These are phyloP conservation scores for Drosophila subpulchrella DNA, from an alignment of 1,140 invertebrate species.

Conservation along the genomic window DNA sequence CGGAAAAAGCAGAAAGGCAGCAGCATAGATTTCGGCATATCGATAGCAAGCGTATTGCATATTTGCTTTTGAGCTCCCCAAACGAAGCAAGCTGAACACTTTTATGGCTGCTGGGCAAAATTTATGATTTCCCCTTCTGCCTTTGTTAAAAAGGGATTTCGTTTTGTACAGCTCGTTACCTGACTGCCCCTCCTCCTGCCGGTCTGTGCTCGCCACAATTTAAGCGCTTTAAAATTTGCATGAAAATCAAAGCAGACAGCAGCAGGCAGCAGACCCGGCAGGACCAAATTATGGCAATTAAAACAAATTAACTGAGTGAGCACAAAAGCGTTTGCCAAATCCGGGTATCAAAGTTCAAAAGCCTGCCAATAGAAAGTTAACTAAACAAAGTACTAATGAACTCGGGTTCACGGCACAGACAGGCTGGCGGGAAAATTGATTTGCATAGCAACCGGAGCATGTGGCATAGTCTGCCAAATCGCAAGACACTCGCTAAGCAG, in stretches of 20 bases:
- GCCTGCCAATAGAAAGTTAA: conserved; percentile 63
- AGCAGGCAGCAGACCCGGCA: not conserved
- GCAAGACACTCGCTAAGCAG: conserved; percentile 74
- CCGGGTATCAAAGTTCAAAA: conserved; percentile 74
- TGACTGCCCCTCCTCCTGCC: conserved; percentile 5
- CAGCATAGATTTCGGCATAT: conserved; percentile 72
- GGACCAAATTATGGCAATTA: conserved; percentile 57
- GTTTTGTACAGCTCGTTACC: conserved; percentile 64
- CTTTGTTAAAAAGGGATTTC: conserved; percentile 78
- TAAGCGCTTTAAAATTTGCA: conserved; percentile 78
- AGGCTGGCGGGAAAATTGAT: conserved; percentile 60
- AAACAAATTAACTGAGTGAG: conserved; percentile 60
- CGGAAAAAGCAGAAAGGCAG: conserved; percentile 3
- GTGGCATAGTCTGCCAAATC: conserved; percentile 54
- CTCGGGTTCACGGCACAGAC: conserved; percentile 38
- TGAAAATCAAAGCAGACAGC: conserved; percentile 47
- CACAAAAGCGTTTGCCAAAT: conserved; percentile 46
- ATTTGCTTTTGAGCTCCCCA: conserved; percentile 55
- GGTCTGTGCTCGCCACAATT: conserved; percentile 36
- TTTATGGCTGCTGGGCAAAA: conserved; percentile 80
- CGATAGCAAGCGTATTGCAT: conserved; percentile 67
- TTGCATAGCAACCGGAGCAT: conserved; percentile 76
- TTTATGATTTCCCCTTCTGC: conserved; percentile 76
- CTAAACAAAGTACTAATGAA: conserved; percentile 77
- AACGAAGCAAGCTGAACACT: conserved; percentile 46